These are phyloP conservation scores for Diploptera punctata DNA, from an alignment of 2,888 invertebrate species.

Conservation along the genomic window DNA sequence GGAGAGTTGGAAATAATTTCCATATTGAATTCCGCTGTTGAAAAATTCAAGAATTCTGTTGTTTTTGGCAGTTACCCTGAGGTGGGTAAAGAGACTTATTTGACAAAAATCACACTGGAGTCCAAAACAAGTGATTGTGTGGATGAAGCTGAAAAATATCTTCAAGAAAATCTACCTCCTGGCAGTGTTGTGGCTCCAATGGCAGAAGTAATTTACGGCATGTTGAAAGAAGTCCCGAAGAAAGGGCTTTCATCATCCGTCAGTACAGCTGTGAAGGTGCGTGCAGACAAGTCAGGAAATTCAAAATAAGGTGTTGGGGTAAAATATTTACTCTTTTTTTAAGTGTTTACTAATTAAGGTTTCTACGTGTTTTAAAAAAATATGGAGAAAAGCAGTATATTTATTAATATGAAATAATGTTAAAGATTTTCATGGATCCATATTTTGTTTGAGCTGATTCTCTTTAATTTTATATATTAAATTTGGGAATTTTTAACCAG, in stretches of 20 bases:
- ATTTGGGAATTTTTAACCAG: too few relatives aligned
- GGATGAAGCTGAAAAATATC: slow-evolving; percentile 52
- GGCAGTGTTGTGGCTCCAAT: slow-evolving; percentile 55
- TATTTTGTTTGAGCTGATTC: too few relatives aligned
- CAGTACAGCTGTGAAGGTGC: slow-evolving; percentile 47
- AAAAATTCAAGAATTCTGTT: slow-evolving; percentile 56
- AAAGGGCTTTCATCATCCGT: neutral
- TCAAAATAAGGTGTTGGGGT: neutral
- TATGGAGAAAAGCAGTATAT: too few relatives aligned
- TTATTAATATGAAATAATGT: too few relatives aligned
- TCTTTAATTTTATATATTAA: too few relatives aligned
- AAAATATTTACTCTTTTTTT: slow-evolving; percentile 24
- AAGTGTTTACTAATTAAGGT: too few relatives aligned
- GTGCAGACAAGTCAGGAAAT: neutral
- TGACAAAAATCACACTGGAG: slow-evolving; percentile 61
- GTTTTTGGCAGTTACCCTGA: slow-evolving; percentile 66
- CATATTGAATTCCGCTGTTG: slow-evolving; percentile 54
- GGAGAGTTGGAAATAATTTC: slow-evolving; percentile 53
- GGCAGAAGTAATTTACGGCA: slow-evolving; percentile 46
- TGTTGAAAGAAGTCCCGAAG: slow-evolving; percentile 29
- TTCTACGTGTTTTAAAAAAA: too few relatives aligned
- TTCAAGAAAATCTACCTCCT: slow-evolving; percentile 53
- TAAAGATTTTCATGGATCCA: too few relatives aligned
- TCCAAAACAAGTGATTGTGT: slow-evolving; percentile 52
- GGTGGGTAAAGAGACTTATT: slow-evolving; percentile 58